Conservation (phyloP, 2,888 invertebrate genomes). For the Lycia hirtaria region DNA sequence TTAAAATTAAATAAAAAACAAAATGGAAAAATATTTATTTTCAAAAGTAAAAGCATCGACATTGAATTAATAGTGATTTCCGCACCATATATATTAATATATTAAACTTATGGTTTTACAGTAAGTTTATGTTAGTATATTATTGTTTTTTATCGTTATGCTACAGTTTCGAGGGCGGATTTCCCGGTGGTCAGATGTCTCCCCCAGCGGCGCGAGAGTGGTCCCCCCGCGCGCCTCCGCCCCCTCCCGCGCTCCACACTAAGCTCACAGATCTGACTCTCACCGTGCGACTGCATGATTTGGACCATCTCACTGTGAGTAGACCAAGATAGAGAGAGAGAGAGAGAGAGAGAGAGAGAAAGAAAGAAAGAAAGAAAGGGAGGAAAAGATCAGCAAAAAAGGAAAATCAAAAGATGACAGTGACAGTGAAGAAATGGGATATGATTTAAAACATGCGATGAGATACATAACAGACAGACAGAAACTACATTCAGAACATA, state of each 20-base stretch:
- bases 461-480: neutral
- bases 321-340: neutral
- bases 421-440: neutral
- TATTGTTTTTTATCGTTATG: neutral
- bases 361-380: neutral
- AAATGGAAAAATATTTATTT: too few species aligned
- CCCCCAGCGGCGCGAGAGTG: slow-evolving; percentile 55
- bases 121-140: neutral
- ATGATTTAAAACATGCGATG: too few species aligned
- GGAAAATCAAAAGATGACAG: neutral
- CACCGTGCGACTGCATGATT: slow-evolving; percentile 87
- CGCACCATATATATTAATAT: too few species aligned
- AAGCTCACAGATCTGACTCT: slow-evolving; percentile 88
- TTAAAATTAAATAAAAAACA: too few species aligned
- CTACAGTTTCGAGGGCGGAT: slow-evolving; percentile 78
- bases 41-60: too few species aligned
- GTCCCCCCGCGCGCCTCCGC: slow-evolving; percentile 57
- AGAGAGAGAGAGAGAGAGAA: neutral
- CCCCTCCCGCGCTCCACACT: slow-evolving; percentile 85
- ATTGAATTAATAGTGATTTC: too few species aligned
- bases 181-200: slow-evolving; percentile 66
- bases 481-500: neutral
- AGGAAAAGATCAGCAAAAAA: too few species aligned
- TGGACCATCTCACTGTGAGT: slow-evolving; percentile 84
- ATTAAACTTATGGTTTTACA: too few species aligned